Evolutionary conservation across 92 coral and sea anemone species (phyloP).

Genomic region (Galaxea fascicularis): DNA sequence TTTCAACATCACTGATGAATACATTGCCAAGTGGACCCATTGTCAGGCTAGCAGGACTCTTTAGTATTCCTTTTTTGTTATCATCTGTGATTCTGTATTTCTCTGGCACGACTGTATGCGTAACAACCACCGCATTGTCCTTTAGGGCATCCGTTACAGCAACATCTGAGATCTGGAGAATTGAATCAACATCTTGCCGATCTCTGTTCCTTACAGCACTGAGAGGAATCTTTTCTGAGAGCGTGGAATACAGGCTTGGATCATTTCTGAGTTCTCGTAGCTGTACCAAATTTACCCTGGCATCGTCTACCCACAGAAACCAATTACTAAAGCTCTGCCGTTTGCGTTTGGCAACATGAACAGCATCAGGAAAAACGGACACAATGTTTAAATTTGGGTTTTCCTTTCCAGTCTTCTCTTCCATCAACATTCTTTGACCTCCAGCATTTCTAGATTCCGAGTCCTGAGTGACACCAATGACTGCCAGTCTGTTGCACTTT

Average conservation of each 20-base stretch:
- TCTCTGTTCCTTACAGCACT: slow-evolving; percentile 19
- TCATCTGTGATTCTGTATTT: slow-evolving; percentile 46
- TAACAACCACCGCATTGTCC: slow-evolving; percentile 19
- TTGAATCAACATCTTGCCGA: slow-evolving; percentile 1
- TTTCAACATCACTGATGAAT: slow-evolving; percentile 42
- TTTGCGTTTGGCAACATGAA: slow-evolving; percentile 55
- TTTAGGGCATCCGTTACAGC: not conserved
- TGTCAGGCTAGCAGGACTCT: not conserved
- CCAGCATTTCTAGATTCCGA: slow-evolving; percentile 41
- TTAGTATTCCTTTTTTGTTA: slow-evolving; percentile 7
- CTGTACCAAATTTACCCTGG: slow-evolving; percentile 30
- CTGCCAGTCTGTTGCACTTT: no score
- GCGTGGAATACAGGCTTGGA: slow-evolving; percentile 18
- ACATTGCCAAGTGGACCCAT: no score
- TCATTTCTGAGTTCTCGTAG: slow-evolving; percentile 48
- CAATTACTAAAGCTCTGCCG: slow-evolving; percentile 40
- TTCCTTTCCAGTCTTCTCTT: slow-evolving; percentile 27
- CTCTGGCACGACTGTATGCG: slow-evolving; percentile 49
- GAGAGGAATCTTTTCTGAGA: not conserved
- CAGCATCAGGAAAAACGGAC: slow-evolving; percentile 34
- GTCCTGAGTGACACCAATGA: slow-evolving; percentile 37
- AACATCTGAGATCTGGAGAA: slow-evolving; percentile 9
- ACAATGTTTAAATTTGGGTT: slow-evolving; percentile 11
- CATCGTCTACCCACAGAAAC: slow-evolving; percentile 28
- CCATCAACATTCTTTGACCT: slow-evolving; percentile 20